These are phyloP conservation scores for Aricia agestis DNA, from an alignment of 1,140 invertebrate species.

Conservation along the genomic window DNA sequence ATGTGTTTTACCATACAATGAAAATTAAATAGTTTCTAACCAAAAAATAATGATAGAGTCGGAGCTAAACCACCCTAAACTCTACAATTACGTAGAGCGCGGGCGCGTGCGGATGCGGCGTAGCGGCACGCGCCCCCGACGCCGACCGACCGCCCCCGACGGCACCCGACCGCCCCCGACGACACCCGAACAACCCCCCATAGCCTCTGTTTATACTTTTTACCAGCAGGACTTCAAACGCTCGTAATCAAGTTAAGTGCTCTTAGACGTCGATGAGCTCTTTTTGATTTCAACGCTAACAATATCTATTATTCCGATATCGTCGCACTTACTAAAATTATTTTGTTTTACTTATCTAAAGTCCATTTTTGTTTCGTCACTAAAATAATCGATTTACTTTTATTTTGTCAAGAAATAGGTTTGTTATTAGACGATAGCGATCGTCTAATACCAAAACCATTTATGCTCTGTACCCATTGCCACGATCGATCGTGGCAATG, in stretches of 20 bases:
- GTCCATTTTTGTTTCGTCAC: background rate
- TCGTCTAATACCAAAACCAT: too few relatives aligned
- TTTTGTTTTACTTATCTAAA: slow-evolving; percentile 18
- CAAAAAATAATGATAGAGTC: background rate
- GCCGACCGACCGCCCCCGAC: slow-evolving; percentile 6
- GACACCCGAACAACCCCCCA: slow-evolving; percentile 21
- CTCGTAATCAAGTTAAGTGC: slow-evolving; percentile 73
- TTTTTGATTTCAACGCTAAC: slow-evolving; percentile 65
- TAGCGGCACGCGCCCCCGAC: slow-evolving; percentile 27
- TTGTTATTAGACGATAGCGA: too few relatives aligned
- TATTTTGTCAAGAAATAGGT: too few relatives aligned
- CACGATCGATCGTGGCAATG: too few relatives aligned
- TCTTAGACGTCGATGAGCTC: slow-evolving; percentile 57
- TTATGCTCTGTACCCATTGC: too few relatives aligned
- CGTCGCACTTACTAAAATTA: slow-evolving; percentile 47
- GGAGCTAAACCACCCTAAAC: background rate
- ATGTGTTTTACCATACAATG: background rate
- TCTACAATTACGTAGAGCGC: slow-evolving; percentile 41
- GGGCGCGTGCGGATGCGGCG: slow-evolving; percentile 38
- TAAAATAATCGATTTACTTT: background rate
- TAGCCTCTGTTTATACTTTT: slow-evolving; percentile 35
- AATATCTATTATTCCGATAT: slow-evolving; percentile 56
- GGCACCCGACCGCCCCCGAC: slow-evolving; percentile 18
- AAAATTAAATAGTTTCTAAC: background rate
- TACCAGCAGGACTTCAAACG: slow-evolving; percentile 45